phyloP scores from a whole-genome alignment of 2,797 vertebrate species.

The Muscicapa striata region DNA sequence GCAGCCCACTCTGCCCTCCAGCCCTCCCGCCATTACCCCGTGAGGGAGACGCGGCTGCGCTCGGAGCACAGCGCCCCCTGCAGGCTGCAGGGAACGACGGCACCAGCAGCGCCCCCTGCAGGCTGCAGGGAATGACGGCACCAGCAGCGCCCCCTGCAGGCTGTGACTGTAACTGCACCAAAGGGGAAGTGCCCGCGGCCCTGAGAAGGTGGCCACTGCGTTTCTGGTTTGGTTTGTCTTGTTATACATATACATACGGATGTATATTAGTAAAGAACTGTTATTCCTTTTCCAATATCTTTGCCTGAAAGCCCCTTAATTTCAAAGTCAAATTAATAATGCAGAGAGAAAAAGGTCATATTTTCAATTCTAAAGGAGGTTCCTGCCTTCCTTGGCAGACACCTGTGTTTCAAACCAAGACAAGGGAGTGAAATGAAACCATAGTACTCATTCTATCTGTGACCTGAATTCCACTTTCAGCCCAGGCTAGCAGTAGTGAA shows the following conservation, averaged over 20 bases:
- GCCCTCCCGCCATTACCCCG: rapidly evolving
- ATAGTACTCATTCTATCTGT: background rate
- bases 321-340: background rate
- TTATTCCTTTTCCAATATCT: background rate
- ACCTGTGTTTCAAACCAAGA: background rate
- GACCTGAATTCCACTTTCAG: background rate
- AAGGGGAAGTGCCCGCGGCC: rapidly evolving
- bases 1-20: rapidly evolving
- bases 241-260: rapidly evolving
- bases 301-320: background rate
- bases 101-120: too few species aligned
- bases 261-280: background rate
- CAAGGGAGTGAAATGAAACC: background rate
- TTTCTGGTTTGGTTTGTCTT: background rate
- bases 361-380: background rate
- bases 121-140: too few species aligned
- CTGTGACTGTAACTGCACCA: background rate
- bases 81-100: background rate
- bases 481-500: background rate
- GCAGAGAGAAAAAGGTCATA: background rate
- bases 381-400: background rate
- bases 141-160: too few species aligned
- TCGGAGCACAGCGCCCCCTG: background rate
- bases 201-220: background rate
- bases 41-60: background rate